Conservation (phyloP, 2,113 vertebrate genomes). For the Machaerirhynchus nigripectus region DNA sequence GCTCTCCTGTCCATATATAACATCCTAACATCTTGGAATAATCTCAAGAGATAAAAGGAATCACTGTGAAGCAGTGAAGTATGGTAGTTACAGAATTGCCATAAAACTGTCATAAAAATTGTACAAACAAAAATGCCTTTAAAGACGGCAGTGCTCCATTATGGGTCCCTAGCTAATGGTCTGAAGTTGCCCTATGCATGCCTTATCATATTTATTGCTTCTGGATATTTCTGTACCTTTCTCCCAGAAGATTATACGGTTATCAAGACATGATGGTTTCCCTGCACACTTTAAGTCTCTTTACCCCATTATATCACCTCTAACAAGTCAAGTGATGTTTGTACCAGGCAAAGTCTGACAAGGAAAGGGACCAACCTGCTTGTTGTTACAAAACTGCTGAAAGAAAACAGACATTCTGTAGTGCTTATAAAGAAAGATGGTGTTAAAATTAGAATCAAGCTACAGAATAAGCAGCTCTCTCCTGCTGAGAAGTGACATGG, state of each 20-base stretch:
- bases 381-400: slow-evolving; percentile 17
- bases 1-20: slow-evolving; percentile 45
- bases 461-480: not conserved
- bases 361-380: not conserved
- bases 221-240: slow-evolving; percentile 29
- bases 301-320: not conserved
- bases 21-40: slow-evolving; percentile 27
- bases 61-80: not conserved
- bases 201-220: not conserved
- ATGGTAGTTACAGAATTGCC: slow-evolving; percentile 18
- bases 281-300: not conserved
- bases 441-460: slow-evolving; percentile 31
- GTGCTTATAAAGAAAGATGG: not conserved
- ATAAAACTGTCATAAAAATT: slow-evolving; percentile 48
- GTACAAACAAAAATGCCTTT: slow-evolving; percentile 55
- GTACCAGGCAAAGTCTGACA: not conserved
- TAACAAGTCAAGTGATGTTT: not conserved
- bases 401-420: slow-evolving; percentile 1
- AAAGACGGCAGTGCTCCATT: slow-evolving; percentile 26
- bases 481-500: not conserved
- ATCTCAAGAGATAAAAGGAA: slow-evolving; percentile 46
- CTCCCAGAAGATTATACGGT: not conserved
- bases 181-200: slow-evolving; percentile 1
- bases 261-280: not conserved
- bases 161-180: slow-evolving; percentile 22